phyloP scores from a whole-genome alignment of 2,888 invertebrate species.

The Meloe dianella region DNA sequence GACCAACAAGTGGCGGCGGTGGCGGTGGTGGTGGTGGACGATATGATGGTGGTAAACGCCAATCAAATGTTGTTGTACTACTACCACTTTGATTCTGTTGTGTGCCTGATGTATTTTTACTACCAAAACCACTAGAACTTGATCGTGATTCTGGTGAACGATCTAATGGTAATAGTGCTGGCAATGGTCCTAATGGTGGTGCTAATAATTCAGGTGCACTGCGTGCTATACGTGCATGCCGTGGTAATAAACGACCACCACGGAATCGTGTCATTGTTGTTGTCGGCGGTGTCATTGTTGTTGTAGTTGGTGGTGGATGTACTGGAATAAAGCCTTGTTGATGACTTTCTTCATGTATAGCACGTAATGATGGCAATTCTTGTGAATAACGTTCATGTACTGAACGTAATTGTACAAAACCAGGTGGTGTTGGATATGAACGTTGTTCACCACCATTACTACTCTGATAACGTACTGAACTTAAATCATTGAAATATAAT shows the following conservation, averaged over 20 bases:
- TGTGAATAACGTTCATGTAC: constrained; percentile 74
- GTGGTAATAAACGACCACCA: constrained; percentile 69
- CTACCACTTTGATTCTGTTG: constrained; percentile 81
- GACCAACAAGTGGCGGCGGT: constrained; percentile 67
- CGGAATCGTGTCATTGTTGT: constrained; percentile 61
- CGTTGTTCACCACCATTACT: constrained; percentile 57
- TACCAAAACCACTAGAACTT: constrained; percentile 89
- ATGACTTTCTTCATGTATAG: constrained; percentile 70
- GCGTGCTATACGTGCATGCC: constrained; percentile 71
- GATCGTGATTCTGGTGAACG: constrained; percentile 88
- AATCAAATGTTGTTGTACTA: constrained; percentile 73
- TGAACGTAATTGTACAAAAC: constrained; percentile 69
- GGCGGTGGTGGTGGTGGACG: constrained; percentile 71
- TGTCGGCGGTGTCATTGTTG: constrained; percentile 48
- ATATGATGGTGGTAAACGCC: constrained; percentile 80
- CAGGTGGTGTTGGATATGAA: constrained; percentile 73
- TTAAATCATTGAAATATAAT: constrained; percentile 83
- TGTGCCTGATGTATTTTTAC: constrained; percentile 80
- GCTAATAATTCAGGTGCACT: constrained; percentile 71
- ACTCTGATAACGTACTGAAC: constrained; percentile 80
- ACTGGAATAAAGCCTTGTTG: constrained; percentile 68
- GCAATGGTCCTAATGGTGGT: constrained; percentile 66
- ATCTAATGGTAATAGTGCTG: constrained; percentile 67
- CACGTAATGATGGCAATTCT: constrained; percentile 73
- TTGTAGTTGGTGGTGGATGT: constrained; percentile 59